These are phyloP conservation scores for Euthynnus affinis DNA, from an alignment of 2,797 vertebrate genomes.

Conservation along the genomic window DNA sequence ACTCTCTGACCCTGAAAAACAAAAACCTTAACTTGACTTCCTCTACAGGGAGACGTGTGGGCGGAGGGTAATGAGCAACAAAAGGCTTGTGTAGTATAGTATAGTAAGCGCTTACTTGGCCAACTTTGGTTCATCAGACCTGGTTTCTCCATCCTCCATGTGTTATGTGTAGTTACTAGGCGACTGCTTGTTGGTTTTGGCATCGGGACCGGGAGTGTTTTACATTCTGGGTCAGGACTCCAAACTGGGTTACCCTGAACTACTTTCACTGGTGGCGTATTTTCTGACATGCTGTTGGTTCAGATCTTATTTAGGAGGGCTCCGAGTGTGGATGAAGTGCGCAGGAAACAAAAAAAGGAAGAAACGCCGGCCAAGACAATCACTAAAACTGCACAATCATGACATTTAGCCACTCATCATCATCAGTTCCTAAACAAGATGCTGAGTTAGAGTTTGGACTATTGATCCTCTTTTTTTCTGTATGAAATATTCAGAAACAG, in stretches of 20 bases:
- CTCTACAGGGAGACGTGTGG: neutral
- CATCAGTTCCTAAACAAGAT: too few species aligned
- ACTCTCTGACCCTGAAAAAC: neutral
- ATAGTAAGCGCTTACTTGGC: neutral
- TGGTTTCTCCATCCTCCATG: constrained; percentile 42
- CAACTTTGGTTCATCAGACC: constrained; percentile 22
- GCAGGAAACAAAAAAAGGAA: neutral
- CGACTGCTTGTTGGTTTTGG: constrained; percentile 48
- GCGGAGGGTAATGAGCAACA: too few species aligned
- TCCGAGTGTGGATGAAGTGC: neutral
- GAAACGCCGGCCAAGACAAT: neutral
- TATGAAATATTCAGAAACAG: neutral
- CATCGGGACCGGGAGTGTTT: constrained; percentile 26
- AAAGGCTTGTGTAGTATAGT: neutral
- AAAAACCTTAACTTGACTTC: neutral
- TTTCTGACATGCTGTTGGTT: neutral
- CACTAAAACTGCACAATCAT: neutral
- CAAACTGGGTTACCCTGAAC: constrained; percentile 36
- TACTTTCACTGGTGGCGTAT: constrained; percentile 17
- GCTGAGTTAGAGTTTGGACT: neutral
- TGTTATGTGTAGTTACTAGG: constrained; percentile 50
- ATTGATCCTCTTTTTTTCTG: neutral
- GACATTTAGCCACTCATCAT: neutral
- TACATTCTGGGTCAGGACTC: constrained; percentile 50
- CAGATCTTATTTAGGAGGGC: neutral